Base-by-base conservation (phyloP, 1,140 invertebrate species). In the Brachionus koreanus region DNA sequence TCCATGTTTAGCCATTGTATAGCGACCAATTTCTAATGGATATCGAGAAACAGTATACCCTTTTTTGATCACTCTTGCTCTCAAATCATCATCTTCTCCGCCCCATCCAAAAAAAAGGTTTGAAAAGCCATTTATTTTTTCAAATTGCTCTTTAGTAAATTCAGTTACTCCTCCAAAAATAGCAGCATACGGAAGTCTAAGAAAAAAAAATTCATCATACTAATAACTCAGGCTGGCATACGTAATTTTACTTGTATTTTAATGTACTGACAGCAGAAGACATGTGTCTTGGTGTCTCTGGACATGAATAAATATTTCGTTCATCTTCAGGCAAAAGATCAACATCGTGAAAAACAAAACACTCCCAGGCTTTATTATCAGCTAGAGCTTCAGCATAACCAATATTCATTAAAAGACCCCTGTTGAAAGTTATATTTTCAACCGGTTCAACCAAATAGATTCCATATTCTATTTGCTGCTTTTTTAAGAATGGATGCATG, bases 1-100 rank as follows among this genome's bases (percentile, higher is more conserved):
- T 25, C 57, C 23, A 89, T 97, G 95, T 84, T 91, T 91, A 43
- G 97, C 89, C 94, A 96, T 97, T 72, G 92, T 94, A 87, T 97
- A 97, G 7, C 94, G 90, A 7, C 95, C 95, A 82, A 96, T 92
- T 76, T 92, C 93, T 65, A 93, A 91, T 10, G 94, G 93, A 89
- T 96, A 96, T 83, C 95, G 90, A 37, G 93, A 92, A 87, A 96
- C 94, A 87, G 93, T 93, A 63, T 93, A 91, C 52, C 92, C 92
- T 83, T 92, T 91, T 85, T 92, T 92, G 84, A 92, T 92, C 84
- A 95, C 92, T 85, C 86, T 86, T 39, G 13, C 35, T 23, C 76
- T 57, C 49, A 79, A 12, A 65, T 79, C 76, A 33, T 79, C 76
- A 37, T 79, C 69, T 46, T 84, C 83, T 3, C 82, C 83, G 37